Evolutionary conservation across 2,888 invertebrate species (phyloP), one percentile per base, ranked within the genome.

Genomic region (Lasius platythorax): DNA sequence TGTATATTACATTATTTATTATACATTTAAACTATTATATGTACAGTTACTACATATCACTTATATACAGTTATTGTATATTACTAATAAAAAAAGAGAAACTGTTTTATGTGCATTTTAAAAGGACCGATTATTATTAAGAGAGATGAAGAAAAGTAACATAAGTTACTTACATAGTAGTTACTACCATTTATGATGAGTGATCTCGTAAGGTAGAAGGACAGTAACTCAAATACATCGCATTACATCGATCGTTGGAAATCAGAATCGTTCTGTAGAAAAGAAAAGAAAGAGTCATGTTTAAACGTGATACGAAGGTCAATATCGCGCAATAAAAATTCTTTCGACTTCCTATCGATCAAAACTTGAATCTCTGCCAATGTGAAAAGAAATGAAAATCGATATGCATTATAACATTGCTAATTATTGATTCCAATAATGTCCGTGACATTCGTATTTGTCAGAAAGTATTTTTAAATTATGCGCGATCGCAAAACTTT

Each of bases 251-350:
- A 81, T 53, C 50, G 37, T 58, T 82, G 78, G 79, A 87, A 85
- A 88, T 88, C 87, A 83, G 64, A 81, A 84, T 81, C 64, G 83
- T 91, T 89, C 83, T 90, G 78, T 88, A 79, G 74, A 85, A 86
- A 89, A 82, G 84, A 74, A 78, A 74, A 84, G 85, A 85, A 89
- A 91, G 88, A 89, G 89, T 89, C 28, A 9, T 76, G 66, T 63
- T 84, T 61, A 61, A 83, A 92, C 92, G 92, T 93, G 93, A 91
- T 83, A 78, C 74, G 91, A 92, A 89, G 82, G 83, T 87, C 82
- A 87, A 88, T 83, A 23, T 63, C 61, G 73, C 11, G 63, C 56
- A 75, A 76, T 75, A 61, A 50, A 50, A 28, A 50, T 43, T 78
- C 81, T 84, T 84, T 37, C 70, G 82, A 86, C 79, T 87, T 84